Evolutionary conservation across 2,113 vertebrate genomes (phyloP).

Genomic region (Alosa alosa): DNA sequence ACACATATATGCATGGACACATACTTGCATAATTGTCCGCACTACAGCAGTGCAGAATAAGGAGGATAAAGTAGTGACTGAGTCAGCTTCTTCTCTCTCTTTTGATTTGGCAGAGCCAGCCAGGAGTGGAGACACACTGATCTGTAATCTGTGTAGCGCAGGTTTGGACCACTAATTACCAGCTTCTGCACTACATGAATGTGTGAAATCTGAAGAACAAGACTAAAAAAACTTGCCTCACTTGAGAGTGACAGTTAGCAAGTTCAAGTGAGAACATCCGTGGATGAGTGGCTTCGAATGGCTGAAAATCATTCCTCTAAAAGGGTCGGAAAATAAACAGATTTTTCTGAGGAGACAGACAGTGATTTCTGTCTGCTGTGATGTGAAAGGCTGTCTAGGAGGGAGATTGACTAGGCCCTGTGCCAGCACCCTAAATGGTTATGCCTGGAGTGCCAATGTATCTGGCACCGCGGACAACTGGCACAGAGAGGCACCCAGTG

Average conservation of each 20-base stretch:
- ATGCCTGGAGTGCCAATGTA: constrained; percentile 63
- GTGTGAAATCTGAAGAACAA: constrained; percentile 20
- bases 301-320: constrained; percentile 35
- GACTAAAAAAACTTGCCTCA: background rate
- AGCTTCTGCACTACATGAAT: constrained; percentile 30
- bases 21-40: too few relatives aligned
- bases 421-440: constrained; percentile 70
- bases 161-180: constrained; percentile 23
- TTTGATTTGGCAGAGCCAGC: too few relatives aligned
- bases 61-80: too few relatives aligned
- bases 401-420: constrained; percentile 56
- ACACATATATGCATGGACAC: background rate
- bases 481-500: constrained; percentile 51
- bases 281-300: constrained; percentile 30
- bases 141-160: background rate
- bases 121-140: too few relatives aligned
- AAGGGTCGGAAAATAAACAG: constrained; percentile 49
- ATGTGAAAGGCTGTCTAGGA: constrained; percentile 34
- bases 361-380: constrained; percentile 30
- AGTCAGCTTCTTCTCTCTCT: too few relatives aligned
- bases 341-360: constrained; percentile 32
- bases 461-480: constrained; percentile 70
- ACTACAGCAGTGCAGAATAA: too few relatives aligned
- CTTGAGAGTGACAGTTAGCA: background rate
- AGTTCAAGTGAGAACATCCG: constrained; percentile 22